Conservation (phyloP, 2,113 vertebrate species). For the Gymnocephalus cernua region DNA sequence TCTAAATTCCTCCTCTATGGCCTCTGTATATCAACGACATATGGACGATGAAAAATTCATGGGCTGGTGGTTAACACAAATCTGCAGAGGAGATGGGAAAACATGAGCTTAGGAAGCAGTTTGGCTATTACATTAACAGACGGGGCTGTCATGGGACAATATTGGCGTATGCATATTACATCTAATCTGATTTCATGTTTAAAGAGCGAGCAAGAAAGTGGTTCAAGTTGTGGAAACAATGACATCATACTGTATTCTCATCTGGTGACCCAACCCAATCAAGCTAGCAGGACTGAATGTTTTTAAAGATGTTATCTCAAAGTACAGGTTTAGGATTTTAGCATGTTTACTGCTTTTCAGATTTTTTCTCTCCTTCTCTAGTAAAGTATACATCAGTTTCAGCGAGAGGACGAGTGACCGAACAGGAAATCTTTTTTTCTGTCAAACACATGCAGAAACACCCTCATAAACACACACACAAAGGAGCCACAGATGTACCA, state of each 20-base stretch:
- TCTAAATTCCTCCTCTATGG: constrained; percentile 66
- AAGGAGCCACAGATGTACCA: constrained; percentile 38
- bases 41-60: constrained; percentile 82
- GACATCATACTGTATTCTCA: constrained; percentile 73
- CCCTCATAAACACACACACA: constrained; percentile 38
- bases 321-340: constrained; percentile 24
- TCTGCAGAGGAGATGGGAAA: constrained; percentile 75
- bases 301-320: constrained; percentile 62
- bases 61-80: constrained; percentile 75
- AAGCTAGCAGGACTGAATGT: constrained; percentile 37
- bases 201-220: constrained; percentile 71
- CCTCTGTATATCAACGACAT: constrained; percentile 70
- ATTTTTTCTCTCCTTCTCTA: background rate
- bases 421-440: constrained; percentile 44
- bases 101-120: constrained; percentile 75
- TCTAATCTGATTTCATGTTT: constrained; percentile 77
- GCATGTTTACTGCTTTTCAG: constrained; percentile 27
- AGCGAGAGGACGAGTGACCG: background rate
- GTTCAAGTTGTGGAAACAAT: constrained; percentile 80
- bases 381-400: constrained; percentile 13
- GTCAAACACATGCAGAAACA: constrained; percentile 50
- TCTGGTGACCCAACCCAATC: constrained; percentile 65
- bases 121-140: constrained; percentile 77
- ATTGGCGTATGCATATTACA: constrained; percentile 76
- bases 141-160: constrained; percentile 63